Evolutionary conservation across 1,140 invertebrate genomes (phyloP).

Genomic region (Papilio xuthus): DNA sequence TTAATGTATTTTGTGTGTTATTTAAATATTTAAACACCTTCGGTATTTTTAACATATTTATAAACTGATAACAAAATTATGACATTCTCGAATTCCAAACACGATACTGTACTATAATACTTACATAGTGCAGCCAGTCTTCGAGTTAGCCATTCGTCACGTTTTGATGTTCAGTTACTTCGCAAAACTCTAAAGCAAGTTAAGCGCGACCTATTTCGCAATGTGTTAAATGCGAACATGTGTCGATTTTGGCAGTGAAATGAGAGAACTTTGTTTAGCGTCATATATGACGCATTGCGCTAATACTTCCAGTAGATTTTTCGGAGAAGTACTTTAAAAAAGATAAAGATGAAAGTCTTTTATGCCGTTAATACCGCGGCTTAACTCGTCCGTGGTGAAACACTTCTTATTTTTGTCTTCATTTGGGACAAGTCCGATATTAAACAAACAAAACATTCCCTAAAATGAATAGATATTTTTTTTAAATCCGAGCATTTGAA

Average conservation of each 20-base stretch:
- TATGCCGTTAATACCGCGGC: too few relatives aligned
- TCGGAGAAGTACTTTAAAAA: background rate
- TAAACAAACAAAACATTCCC: too few relatives aligned
- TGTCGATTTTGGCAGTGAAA: slow-evolving; percentile 39
- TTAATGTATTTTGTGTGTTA: too few relatives aligned
- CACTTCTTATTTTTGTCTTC: too few relatives aligned
- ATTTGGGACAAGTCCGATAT: too few relatives aligned
- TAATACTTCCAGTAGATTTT: slow-evolving; percentile 13
- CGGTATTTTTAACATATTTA: too few relatives aligned
- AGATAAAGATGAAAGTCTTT: background rate
- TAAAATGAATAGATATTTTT: too few relatives aligned
- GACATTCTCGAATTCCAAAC: background rate
- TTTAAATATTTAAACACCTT: too few relatives aligned
- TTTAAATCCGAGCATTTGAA: too few relatives aligned
- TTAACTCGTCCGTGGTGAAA: too few relatives aligned
- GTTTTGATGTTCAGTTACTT: slow-evolving; percentile 31
- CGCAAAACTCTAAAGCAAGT: slow-evolving; percentile 20
- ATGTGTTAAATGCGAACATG: slow-evolving; percentile 32
- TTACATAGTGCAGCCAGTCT: background rate
- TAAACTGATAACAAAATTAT: background rate
- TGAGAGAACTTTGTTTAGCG: slow-evolving; percentile 30
- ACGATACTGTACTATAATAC: background rate
- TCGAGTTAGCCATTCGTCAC: slow-evolving; percentile 6
- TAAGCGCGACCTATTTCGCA: slow-evolving; percentile 37
- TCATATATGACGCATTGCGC: slow-evolving; percentile 34